Evolutionary conservation across 1,140 invertebrate genomes (phyloP).

Genomic region (Macrobrachium nipponense): DNA sequence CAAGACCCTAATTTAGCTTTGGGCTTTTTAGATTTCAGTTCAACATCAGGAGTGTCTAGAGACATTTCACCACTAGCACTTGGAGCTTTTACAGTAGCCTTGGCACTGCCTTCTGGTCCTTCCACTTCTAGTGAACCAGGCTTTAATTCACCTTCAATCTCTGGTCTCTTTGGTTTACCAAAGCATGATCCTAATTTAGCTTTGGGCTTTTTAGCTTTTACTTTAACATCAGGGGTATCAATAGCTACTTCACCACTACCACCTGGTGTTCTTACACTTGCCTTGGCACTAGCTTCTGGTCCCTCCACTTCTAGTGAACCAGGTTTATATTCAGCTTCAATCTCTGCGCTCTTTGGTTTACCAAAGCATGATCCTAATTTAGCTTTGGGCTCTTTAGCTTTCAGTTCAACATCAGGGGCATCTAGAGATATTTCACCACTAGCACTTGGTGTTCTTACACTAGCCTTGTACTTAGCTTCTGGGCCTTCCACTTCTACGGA

Average conservation of each 20-base stretch:
- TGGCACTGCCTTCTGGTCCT: too few species aligned
- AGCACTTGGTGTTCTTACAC: conserved; percentile 5
- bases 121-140: conserved; percentile 1
- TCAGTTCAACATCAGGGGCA: conserved; percentile 27
- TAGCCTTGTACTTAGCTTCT: not conserved
- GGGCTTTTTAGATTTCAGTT: too few species aligned
- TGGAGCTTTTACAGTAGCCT: too few species aligned
- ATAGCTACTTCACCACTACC: too few species aligned
- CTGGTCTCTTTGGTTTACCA: not conserved
- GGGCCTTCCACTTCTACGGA: not conserved
- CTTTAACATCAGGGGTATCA: too few species aligned
- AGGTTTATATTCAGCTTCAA: conserved; percentile 27
- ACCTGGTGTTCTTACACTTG: too few species aligned
- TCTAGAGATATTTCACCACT: conserved; percentile 12
- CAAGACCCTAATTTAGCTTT: conserved; percentile 27
- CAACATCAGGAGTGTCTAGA: too few species aligned
- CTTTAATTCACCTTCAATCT: conserved; percentile 18
- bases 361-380: conserved; percentile 54
- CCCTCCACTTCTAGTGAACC: conserved; percentile 10
- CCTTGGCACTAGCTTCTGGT: too few species aligned
- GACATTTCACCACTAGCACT: too few species aligned
- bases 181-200: not conserved
- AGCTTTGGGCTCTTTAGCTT: conserved; percentile 25
- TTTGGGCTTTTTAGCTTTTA: too few species aligned
- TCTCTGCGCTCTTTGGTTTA: conserved; percentile 31